Percentiles rank a stretch among this genome's conserved stretches.
Evolutionary conservation across 2,888 invertebrate species (phyloP).

Genomic region (Drepanosiphum platanoidis): DNA sequence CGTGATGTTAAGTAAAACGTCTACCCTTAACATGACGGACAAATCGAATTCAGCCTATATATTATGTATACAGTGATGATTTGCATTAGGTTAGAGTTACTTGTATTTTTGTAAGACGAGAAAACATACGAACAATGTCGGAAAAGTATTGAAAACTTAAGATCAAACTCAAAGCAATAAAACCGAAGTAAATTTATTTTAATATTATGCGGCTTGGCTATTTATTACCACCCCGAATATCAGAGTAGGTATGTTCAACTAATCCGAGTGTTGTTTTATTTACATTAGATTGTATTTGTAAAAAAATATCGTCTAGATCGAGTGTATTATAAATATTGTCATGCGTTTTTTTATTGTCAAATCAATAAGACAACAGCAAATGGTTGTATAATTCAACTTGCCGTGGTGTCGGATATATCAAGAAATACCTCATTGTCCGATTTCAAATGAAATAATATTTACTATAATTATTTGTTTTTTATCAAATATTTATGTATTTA

Average conservation of each 20-base stretch:
- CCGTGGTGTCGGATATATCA: constrained; percentile 16
- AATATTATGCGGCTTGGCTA: constrained; percentile 18
- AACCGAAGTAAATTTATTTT: constrained; percentile 25
- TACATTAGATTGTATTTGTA: not conserved
- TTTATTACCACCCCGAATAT: not conserved
- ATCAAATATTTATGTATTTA: not conserved
- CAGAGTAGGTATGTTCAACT: constrained; percentile 37
- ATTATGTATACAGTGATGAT: not conserved
- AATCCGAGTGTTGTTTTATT: constrained; percentile 31
- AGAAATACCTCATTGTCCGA: no score
- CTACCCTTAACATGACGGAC: not conserved
- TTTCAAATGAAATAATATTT: no score
- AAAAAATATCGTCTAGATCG: constrained; percentile 18
- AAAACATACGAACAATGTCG: not conserved
- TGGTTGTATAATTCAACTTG: not conserved
- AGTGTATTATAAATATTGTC: not conserved
- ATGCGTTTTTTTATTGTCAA: not conserved
- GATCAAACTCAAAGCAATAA: constrained; percentile 31
- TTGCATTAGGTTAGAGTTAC: not conserved
- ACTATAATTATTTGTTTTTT: not conserved
- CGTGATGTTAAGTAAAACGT: not conserved
- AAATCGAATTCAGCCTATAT: not conserved
- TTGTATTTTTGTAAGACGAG: not conserved
- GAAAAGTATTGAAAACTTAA: constrained; percentile 8
- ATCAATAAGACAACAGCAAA: constrained; percentile 3